Conservation (phyloP, 2,888 invertebrate species). For the Mythimna vitellina region DNA sequence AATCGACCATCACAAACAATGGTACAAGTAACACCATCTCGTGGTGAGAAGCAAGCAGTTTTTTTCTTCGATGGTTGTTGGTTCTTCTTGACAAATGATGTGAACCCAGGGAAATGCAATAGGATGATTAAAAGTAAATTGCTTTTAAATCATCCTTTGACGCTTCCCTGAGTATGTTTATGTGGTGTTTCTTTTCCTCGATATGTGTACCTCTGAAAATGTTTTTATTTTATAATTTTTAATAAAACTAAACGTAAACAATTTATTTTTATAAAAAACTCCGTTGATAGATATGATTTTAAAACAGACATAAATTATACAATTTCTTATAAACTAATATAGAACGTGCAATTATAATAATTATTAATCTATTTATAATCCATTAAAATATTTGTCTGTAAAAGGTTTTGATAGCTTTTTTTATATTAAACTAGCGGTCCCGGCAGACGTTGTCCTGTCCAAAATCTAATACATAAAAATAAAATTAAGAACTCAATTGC, state of each 20-base stretch:
- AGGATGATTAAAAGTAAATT: not conserved
- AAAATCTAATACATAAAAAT: too few relatives aligned
- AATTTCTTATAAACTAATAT: not conserved
- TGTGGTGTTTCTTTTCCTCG: not conserved
- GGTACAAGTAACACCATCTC: not conserved
- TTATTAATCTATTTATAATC: too few relatives aligned
- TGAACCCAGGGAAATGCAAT: not conserved
- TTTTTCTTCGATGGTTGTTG: not conserved
- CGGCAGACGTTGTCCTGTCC: too few relatives aligned
- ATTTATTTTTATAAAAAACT: too few relatives aligned
- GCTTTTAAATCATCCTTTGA: not conserved
- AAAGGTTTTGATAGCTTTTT: too few relatives aligned
- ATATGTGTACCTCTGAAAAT: too few relatives aligned
- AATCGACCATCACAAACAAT: not conserved
- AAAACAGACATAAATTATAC: not conserved
- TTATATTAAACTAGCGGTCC: too few relatives aligned
- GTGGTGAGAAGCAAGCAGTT: not conserved
- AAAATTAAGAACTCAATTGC: too few relatives aligned
- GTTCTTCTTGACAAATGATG: not conserved
- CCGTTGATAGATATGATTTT: not conserved
- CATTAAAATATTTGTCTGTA: too few relatives aligned
- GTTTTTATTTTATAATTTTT: too few relatives aligned
- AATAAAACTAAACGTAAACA: too few relatives aligned
- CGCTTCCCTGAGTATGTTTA: not conserved
- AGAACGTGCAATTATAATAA: too few relatives aligned